Evolutionary conservation across 2,113 vertebrate species (phyloP), one percentile per base, ranked within the genome.

Genomic region (Melanostigma gelatinosum): DNA sequence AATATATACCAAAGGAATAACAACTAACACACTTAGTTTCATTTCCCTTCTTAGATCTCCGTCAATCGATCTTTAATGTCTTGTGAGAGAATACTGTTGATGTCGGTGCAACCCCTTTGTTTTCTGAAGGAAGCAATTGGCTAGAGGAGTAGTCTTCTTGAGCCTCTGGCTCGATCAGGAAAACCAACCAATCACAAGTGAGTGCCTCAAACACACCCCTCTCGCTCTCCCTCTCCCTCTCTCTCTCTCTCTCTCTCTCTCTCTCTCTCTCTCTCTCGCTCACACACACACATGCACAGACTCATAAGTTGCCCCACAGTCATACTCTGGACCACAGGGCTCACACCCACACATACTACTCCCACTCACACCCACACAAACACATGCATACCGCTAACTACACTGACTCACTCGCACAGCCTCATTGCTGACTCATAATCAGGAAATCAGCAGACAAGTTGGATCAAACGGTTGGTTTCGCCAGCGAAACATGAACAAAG

Each of bases 181-280:
- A 38, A 77, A 63, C 57, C 16, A 65, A 32, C 88, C 89, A 92
- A 92, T 92, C 83, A 55, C 24, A 65, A 29, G 79, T 22, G n/a
- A 60, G 55, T 24, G 0, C 71, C 52, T 65, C 60, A 65, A 80
- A 88, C 83, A 89, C 84, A 70, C 89, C 80, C 81, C 78, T 68
- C 73, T 64, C 22, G 0, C 60, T 44, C 55, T 44, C 36, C 24
- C 38, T 42, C 60, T 50, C 85, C 52, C 76, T 46, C 80, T 74
- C 71, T 60, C n/a, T 0, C 65, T 55, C 85, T 65, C 75, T 36
- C 60, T 44, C 55, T 44, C 36, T 22, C 38, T 42, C 60, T 50
- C 85, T 60, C 76, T 46, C 80, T 74, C 71, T 60, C n/a, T 0
- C 65, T 55, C 85, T 65, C 75, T 36, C n/a, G n/a, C n/a, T n/a